Conservation (phyloP, 2,888 invertebrate genomes). For the Rambutsinella grinnellia region DNA sequence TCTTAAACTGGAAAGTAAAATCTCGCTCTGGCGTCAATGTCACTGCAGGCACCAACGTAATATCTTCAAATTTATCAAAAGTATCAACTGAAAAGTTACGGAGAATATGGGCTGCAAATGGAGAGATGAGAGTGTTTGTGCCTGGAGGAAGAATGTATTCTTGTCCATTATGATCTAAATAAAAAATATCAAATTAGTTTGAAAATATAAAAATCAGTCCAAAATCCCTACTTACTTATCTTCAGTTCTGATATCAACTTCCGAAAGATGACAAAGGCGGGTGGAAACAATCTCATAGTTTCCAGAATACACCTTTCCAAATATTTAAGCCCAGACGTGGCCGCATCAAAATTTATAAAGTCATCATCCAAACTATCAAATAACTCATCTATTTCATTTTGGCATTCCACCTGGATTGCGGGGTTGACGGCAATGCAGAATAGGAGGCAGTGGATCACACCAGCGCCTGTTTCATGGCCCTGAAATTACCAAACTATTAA, state of each 20-base stretch:
- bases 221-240: not conserved
- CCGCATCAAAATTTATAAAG: not conserved
- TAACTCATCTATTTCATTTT: not conserved
- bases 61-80: constrained; percentile 8
- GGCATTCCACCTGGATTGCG: not conserved
- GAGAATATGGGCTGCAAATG: constrained; percentile 14
- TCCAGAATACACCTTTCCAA: constrained; percentile 1
- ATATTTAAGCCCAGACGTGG: not conserved
- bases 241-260: not conserved
- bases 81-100: constrained; percentile 3
- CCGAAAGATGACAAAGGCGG: not conserved
- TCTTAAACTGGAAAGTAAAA: constrained; percentile 11
- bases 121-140: not conserved
- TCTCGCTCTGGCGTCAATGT: constrained; percentile 21
- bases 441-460: not conserved
- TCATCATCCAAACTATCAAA: not conserved
- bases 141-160: not conserved
- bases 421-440: not conserved
- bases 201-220: too few relatives aligned
- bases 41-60: not conserved
- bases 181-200: too few relatives aligned
- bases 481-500: not conserved
- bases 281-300: constrained; percentile 18
- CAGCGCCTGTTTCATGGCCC: constrained; percentile 8
- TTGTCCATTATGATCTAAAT: not conserved